Evolutionary conservation across 2,113 vertebrate species (phyloP).

Genomic region (Noturus placidus): DNA sequence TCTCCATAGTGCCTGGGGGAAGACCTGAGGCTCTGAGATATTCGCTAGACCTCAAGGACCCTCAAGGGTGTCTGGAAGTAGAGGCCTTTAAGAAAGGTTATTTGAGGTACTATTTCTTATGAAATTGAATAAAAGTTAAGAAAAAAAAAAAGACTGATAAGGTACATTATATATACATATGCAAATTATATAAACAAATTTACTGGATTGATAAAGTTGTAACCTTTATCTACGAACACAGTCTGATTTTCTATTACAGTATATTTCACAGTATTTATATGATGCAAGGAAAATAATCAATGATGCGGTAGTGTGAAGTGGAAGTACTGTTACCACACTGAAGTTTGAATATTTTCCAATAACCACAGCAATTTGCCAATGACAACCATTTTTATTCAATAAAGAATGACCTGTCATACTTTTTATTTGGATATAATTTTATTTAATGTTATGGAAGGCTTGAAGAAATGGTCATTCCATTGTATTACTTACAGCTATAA

Average conservation of each 20-base stretch:
- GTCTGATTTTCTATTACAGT: no score
- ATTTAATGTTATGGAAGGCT: not conserved
- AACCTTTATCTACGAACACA: not conserved
- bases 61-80: conserved; percentile 33
- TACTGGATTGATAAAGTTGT: not conserved
- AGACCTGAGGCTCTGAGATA: conserved; percentile 54
- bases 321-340: not conserved
- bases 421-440: not conserved
- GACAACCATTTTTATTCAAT: not conserved
- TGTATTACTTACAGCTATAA: not conserved
- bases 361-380: not conserved
- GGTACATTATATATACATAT: not conserved
- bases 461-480: not conserved
- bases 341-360: not conserved
- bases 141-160: conserved; percentile 1
- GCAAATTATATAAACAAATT: not conserved
- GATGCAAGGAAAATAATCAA: not conserved
- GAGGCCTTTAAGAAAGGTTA: conserved; percentile 43
- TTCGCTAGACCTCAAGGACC: conserved; percentile 53
- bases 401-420: not conserved
- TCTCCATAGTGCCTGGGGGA: conserved; percentile 51
- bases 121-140: conserved; percentile 13
- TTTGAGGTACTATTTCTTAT: conserved; percentile 25
- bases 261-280: no score
- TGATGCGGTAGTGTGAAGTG: not conserved